Conservation (phyloP, 2,797 vertebrate species). For the Morus bassanus region DNA sequence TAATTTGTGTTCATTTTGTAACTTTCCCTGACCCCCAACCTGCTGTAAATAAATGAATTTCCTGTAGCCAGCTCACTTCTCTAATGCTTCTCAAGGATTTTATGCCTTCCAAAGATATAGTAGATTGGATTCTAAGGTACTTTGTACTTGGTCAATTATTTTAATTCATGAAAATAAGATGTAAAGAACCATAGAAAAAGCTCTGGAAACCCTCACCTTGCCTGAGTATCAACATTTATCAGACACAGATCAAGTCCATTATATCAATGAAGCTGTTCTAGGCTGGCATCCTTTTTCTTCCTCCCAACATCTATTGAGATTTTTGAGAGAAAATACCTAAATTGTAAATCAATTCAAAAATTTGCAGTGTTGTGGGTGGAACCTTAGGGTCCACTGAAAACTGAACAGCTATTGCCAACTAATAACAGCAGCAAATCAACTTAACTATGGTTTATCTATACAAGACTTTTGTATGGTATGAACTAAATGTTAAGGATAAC, state of each 20-base stretch:
- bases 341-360: background rate
- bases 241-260: background rate
- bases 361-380: background rate
- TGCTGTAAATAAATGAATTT: background rate
- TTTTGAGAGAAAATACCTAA: background rate
- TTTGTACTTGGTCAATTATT: background rate
- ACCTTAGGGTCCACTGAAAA: background rate
- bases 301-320: background rate
- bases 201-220: background rate
- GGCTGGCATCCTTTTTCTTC: background rate
- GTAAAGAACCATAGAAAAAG: slow-evolving; percentile 11
- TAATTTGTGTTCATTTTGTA: background rate
- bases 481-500: background rate
- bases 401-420: background rate
- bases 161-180: slow-evolving; percentile 9
- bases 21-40: background rate
- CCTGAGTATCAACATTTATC: background rate
- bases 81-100: background rate
- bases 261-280: background rate
- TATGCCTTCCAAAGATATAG: background rate
- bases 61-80: background rate
- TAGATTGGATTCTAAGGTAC: background rate
- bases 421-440: background rate
- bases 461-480: background rate
- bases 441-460: background rate